Evolutionary conservation across 2,113 vertebrate species (phyloP).

Genomic region (Eleginops maclovinus): DNA sequence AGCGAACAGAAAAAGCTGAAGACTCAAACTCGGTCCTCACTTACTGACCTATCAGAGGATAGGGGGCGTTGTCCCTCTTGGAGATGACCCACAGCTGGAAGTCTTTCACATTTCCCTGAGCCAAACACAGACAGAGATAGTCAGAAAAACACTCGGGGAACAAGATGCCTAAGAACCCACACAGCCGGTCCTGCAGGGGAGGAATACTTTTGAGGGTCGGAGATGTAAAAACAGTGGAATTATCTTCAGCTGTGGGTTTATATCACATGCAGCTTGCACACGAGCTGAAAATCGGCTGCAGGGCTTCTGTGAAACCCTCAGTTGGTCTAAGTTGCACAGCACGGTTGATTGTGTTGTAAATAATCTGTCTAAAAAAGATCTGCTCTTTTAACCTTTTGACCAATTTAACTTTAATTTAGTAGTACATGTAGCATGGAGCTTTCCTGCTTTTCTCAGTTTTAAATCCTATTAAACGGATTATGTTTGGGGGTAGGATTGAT

Average conservation of each 20-base stretch:
- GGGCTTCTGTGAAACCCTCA: not conserved
- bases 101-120: constrained; percentile 92
- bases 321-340: not conserved
- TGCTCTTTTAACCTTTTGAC: too few species aligned
- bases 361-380: too few species aligned
- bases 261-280: not conserved
- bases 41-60: constrained; percentile 96
- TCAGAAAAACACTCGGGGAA: not conserved
- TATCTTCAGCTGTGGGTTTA: not conserved
- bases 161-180: not conserved
- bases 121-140: not conserved
- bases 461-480: too few species aligned
- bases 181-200: not conserved
- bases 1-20: not conserved
- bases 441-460: too few species aligned
- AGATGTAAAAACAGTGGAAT: not conserved
- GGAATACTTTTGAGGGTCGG: not conserved
- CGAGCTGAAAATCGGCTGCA: not conserved
- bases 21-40: not conserved
- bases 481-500: too few species aligned
- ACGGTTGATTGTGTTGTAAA: too few species aligned
- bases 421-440: too few species aligned
- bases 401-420: too few species aligned
- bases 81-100: constrained; percentile 97
- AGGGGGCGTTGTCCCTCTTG: constrained; percentile 93